These are phyloP conservation scores for Passer domesticus DNA, from an alignment of 2,113 vertebrate species.

Conservation along the genomic window DNA sequence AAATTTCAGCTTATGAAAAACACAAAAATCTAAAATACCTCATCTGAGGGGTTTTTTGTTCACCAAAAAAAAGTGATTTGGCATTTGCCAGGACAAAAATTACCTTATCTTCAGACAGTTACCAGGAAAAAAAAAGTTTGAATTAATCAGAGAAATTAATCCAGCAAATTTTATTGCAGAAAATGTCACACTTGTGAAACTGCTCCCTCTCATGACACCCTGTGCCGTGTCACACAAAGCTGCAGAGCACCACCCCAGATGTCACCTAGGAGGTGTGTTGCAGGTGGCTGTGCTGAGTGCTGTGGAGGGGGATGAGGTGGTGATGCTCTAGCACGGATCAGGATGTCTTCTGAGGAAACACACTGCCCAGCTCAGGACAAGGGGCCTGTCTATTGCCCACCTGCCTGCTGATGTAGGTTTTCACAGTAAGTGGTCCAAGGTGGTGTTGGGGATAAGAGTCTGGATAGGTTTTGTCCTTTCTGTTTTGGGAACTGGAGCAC, in stretches of 20 bases:
- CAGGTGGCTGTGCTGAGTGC: background rate
- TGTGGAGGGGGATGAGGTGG: background rate
- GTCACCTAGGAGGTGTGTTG: fast-evolving
- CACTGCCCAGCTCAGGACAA: background rate
- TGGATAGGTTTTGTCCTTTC: background rate
- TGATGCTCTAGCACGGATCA: background rate
- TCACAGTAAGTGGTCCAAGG: background rate
- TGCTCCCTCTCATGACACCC: background rate
- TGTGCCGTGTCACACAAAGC: fast-evolving
- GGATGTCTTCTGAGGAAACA: background rate
- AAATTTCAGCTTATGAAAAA: background rate
- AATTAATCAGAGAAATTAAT: background rate
- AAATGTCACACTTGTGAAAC: background rate
- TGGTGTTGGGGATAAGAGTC: background rate
- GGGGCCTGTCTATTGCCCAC: background rate
- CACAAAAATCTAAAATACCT: background rate
- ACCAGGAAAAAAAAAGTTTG: background rate
- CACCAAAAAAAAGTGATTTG: background rate
- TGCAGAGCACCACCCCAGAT: fast-evolving
- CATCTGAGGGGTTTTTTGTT: fast-evolving
- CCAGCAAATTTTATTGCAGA: background rate
- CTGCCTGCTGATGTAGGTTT: background rate
- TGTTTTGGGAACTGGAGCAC: fast-evolving
- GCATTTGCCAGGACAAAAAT: background rate
- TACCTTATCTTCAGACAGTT: background rate